Conservation (phyloP, 2,797 vertebrate species). For the Rhinogobio ventralis region DNA sequence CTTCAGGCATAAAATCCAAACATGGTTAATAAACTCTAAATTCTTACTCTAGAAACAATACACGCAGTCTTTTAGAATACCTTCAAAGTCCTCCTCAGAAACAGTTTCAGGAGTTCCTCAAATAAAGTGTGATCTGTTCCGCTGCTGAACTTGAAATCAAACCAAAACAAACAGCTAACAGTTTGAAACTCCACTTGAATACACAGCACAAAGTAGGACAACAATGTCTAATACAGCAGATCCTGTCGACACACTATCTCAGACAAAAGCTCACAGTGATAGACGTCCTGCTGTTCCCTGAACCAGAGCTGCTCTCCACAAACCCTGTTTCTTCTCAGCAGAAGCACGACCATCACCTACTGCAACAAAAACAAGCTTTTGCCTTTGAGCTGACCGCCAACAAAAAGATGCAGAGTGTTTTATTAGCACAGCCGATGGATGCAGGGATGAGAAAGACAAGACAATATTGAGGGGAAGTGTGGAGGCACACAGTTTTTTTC, state of each 20-base stretch:
- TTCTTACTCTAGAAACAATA: background rate
- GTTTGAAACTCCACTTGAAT: slow-evolving; percentile 42
- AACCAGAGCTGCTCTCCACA: slow-evolving; percentile 11
- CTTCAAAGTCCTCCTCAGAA: slow-evolving; percentile 1
- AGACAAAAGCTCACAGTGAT: background rate
- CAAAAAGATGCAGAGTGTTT: slow-evolving; percentile 70
- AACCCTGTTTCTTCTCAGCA: slow-evolving; percentile 30
- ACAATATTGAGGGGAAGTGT: background rate
- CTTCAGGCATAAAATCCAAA: slow-evolving; percentile 38
- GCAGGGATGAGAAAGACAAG: slow-evolving; percentile 15
- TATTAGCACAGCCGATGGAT: slow-evolving; percentile 66
- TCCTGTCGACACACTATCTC: slow-evolving; percentile 1
- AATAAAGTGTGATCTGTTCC: slow-evolving; percentile 18
- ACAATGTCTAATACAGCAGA: slow-evolving; percentile 9
- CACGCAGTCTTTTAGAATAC: background rate
- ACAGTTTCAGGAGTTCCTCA: slow-evolving; percentile 26
- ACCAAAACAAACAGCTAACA: slow-evolving; percentile 33
- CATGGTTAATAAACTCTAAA: slow-evolving; percentile 35
- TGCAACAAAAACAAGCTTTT: slow-evolving; percentile 74
- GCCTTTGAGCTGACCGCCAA: slow-evolving; percentile 76
- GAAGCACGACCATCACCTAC: slow-evolving; percentile 77
- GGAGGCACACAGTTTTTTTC: slow-evolving; percentile 3
- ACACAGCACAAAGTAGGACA: slow-evolving; percentile 19
- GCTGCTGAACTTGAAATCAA: slow-evolving; percentile 30
- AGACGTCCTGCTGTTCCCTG: slow-evolving; percentile 21